Evolutionary conservation across 2,113 vertebrate species (phyloP).

Genomic region (Barnardius zonarius): DNA sequence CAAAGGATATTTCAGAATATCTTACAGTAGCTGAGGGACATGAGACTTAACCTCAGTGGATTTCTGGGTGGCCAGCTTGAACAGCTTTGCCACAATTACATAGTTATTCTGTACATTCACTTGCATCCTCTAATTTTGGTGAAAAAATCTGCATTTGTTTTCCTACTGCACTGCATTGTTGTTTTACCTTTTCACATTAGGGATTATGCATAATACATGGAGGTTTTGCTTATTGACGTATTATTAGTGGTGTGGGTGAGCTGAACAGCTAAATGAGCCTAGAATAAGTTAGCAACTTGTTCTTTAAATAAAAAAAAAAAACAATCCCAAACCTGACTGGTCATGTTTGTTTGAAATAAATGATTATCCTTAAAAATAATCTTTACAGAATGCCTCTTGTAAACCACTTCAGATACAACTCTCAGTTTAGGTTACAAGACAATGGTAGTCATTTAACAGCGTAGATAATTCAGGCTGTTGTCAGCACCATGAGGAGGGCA

Average conservation of each 20-base stretch:
- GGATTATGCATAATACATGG: not conserved
- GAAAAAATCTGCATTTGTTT: not conserved
- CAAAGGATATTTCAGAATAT: not conserved
- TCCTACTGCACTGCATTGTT: not conserved
- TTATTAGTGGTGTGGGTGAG: not conserved
- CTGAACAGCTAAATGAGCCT: not conserved
- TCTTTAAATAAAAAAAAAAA: not conserved
- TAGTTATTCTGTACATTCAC: not conserved
- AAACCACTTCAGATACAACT: not conserved
- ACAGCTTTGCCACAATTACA: not conserved
- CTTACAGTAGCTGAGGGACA: not conserved
- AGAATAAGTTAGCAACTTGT: not conserved
- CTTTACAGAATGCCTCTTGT: not conserved
- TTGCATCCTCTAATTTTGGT: not conserved
- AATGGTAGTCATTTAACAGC: not conserved
- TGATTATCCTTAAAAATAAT: not conserved
- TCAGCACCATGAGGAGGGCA: not conserved
- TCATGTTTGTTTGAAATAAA: not conserved
- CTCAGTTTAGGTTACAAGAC: not conserved
- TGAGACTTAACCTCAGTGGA: not conserved
- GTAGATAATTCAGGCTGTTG: not conserved
- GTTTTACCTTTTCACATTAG: not conserved
- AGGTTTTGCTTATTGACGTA: not conserved
- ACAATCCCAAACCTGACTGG: no score
- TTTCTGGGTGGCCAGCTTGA: not conserved